Conservation (phyloP, 2,797 vertebrate species). For the Microchirus variegatus region DNA sequence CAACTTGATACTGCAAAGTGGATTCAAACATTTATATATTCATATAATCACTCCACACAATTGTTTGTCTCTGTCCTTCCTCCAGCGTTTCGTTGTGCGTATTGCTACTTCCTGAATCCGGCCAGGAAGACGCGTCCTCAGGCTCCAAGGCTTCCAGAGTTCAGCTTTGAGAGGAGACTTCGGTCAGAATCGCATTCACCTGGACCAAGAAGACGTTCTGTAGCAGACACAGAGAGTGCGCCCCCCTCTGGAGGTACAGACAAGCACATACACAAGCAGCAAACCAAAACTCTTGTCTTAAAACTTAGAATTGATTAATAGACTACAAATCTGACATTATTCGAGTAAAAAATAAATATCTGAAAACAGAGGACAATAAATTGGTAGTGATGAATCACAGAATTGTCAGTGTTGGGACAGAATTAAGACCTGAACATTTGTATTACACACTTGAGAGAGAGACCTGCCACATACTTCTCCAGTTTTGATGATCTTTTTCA, state of each 20-base stretch:
- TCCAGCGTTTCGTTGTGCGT: slow-evolving; percentile 94
- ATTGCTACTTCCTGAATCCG: slow-evolving; percentile 97
- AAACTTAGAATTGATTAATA: neutral
- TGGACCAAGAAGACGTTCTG: slow-evolving; percentile 57
- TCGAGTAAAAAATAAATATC: neutral
- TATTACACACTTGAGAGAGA: neutral
- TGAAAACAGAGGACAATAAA: neutral
- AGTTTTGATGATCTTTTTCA: too few relatives aligned
- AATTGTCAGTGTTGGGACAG: neutral
- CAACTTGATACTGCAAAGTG: neutral
- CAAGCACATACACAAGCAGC: neutral
- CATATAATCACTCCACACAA: too few relatives aligned
- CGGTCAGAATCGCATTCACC: slow-evolving; percentile 70
- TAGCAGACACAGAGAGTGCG: slow-evolving; percentile 73
- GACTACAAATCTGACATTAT: too few relatives aligned
- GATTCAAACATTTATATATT: too few relatives aligned
- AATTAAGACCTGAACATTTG: neutral
- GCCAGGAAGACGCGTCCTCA: slow-evolving; percentile 95
- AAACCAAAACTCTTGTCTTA: too few relatives aligned
- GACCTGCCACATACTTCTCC: neutral
- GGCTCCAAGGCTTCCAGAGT: slow-evolving; percentile 92
- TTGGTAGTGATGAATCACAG: neutral
- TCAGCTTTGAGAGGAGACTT: slow-evolving; percentile 87
- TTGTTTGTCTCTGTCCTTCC: too few relatives aligned
- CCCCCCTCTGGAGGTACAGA: slow-evolving; percentile 76